A percentile compares a stretch with the other conserved stretches of the same genome.
Conservation (phyloP, 2,797 vertebrate genomes). For the Pitangus sulphuratus region DNA sequence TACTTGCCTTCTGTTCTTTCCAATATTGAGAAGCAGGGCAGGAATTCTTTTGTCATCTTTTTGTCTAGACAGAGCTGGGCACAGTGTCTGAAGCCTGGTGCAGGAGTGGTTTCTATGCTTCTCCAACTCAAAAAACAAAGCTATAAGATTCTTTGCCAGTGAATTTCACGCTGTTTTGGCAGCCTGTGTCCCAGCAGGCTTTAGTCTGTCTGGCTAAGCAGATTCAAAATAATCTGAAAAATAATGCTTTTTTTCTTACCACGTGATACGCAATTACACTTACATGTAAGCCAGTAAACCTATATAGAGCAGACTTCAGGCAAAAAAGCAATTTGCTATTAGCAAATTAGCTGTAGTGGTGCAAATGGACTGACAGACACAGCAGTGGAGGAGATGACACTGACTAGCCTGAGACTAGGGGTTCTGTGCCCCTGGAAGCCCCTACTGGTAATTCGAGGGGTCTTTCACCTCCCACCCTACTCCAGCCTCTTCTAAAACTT, state of each 20-base stretch:
- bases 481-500: not conserved
- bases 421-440: not conserved
- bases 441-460: not conserved
- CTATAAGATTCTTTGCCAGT: not conserved
- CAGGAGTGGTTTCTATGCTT: not conserved
- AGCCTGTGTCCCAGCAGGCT: not conserved
- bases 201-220: not conserved
- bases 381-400: not conserved
- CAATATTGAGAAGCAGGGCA: not conserved
- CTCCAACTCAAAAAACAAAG: not conserved
- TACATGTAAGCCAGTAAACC: not conserved
- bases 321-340: not conserved
- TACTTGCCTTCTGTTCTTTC: not conserved
- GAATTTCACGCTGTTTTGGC: not conserved
- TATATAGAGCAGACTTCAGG: not conserved
- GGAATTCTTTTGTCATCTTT: conserved; percentile 45
- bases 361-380: not conserved
- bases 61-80: conserved; percentile 45
- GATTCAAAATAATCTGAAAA: not conserved
- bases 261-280: not conserved
- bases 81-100: not conserved
- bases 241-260: not conserved
- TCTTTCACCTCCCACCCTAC: not conserved
- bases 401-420: not conserved
- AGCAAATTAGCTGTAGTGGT: not conserved